Conservation (phyloP, 2,888 invertebrate species). For the Drosophila borealis region DNA sequence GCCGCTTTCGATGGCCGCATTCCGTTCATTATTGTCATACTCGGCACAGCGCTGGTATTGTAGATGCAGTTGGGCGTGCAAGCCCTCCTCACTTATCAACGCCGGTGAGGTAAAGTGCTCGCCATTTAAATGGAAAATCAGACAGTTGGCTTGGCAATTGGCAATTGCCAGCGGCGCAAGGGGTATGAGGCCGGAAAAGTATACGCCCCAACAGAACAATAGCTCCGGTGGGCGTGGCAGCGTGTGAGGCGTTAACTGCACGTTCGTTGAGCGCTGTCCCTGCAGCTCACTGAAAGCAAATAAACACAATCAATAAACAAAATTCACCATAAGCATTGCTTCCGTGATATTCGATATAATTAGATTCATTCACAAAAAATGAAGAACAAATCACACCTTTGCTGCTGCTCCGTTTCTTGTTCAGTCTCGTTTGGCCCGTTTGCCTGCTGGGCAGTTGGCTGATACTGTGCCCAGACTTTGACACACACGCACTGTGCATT, state of each 20-base stretch:
- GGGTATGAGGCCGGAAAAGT: slow-evolving; percentile 93
- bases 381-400: slow-evolving; percentile 16
- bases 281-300: slow-evolving; percentile 49
- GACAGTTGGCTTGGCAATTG: slow-evolving; percentile 85
- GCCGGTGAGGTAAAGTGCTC: slow-evolving; percentile 91
- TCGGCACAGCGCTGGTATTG: slow-evolving; percentile 73
- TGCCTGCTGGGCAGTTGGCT: slow-evolving; percentile 30
- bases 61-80: slow-evolving; percentile 72
- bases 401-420: slow-evolving; percentile 7
- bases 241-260: slow-evolving; percentile 49
- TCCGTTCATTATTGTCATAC: slow-evolving; percentile 45
- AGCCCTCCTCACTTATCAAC: slow-evolving; percentile 73
- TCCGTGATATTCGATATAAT: slow-evolving; percentile 3
- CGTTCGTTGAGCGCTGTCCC: slow-evolving; percentile 51
- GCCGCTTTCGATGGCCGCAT: slow-evolving; percentile 17
- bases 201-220: slow-evolving; percentile 93
- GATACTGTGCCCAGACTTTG: slow-evolving; percentile 82
- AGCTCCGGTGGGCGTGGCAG: slow-evolving; percentile 85
- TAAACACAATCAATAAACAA: slow-evolving; percentile 6
- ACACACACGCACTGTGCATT: slow-evolving; percentile 84
- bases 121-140: slow-evolving; percentile 94
- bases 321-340: background rate
- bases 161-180: slow-evolving; percentile 53
- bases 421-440: slow-evolving; percentile 52
- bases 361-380: background rate